Conservation (phyloP, 2,113 vertebrate species). For the Tachycineta bicolor region DNA sequence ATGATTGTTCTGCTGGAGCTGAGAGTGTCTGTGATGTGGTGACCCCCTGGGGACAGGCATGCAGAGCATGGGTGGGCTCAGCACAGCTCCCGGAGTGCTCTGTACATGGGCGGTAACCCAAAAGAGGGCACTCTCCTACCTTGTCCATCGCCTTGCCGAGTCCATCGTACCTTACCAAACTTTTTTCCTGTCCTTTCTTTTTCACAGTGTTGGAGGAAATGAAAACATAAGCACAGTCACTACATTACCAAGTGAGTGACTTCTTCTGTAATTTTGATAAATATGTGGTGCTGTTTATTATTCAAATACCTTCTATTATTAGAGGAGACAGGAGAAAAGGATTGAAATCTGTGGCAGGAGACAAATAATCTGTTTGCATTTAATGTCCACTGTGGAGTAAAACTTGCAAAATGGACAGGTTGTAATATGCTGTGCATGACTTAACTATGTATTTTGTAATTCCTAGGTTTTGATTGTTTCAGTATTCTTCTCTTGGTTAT, state of each 20-base stretch:
- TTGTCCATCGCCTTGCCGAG: not conserved
- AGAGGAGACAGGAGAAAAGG: not conserved
- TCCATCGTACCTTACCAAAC: not conserved
- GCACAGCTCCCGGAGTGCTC: not conserved
- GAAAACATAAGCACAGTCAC: constrained; percentile 64
- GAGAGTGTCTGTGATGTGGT: not conserved
- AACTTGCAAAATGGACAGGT: too few relatives aligned
- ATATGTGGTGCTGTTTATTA: not conserved
- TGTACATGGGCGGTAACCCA: not conserved
- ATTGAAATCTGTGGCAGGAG: not conserved
- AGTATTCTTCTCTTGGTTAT: too few relatives aligned
- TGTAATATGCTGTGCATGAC: too few relatives aligned
- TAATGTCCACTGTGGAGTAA: too few relatives aligned
- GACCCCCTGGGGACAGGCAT: not conserved
- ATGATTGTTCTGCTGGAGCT: not conserved
- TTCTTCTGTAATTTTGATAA: not conserved
- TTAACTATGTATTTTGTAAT: too few relatives aligned
- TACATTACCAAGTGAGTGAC: constrained; percentile 77
- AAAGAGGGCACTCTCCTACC: constrained; percentile 36
- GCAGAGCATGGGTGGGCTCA: not conserved
- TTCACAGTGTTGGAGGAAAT: constrained; percentile 74
- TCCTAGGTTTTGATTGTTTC: too few relatives aligned
- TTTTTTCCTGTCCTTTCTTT: not conserved
- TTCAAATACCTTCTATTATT: not conserved
- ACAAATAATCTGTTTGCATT: too few relatives aligned